Evolutionary conservation across 2,888 invertebrate species (phyloP), one percentile per base, ranked within the genome.

Genomic region (Acrocera orbiculus): DNA sequence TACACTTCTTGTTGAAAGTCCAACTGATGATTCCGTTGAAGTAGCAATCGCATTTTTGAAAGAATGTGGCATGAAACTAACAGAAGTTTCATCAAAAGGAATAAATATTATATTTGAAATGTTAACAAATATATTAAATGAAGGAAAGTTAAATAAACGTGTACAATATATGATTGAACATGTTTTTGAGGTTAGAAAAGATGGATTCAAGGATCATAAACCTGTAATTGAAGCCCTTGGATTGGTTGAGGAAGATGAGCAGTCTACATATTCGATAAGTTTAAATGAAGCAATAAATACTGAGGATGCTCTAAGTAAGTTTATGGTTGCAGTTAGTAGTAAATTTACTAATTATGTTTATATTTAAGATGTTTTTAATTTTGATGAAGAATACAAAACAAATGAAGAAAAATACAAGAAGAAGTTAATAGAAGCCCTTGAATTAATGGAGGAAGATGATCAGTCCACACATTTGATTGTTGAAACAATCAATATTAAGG

Each of bases 151-250:
- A 34, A 93, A 95, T 48, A 81, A 80, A 48, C 70, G 96, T 35
- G 80, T 93, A 2, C 93, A 95, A 61, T 98, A 98, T 54, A 98
- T 98, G 96, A 90, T 98, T 49, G 96, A 98, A 63, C 93, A 95
- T 4, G 85, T 87, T 68, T 86, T 86, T 52, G 83, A 87, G 73
- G 75, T 96, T 34, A 72, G 96, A 47, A 96, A 96, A 53, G 96
- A 96, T 60, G 87, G 87, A 5, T 98, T 96, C 52, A 86, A 87
- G 58, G 93, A 93, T 56, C 83, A 89, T 54, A 82, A 79, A 3
- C 76, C 90, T 0, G 69, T 98, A 16, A 65, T 78, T 27, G 78
- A 82, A 45, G 90, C 90, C 38, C 62, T 98, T 39, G 96, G 98
- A 57, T 63, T 96, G 37, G 89, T 99, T 2, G 89, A 92, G 42